Base-by-base conservation (phyloP, 23 tunicate species). In the Trididemnum miniatum region DNA sequence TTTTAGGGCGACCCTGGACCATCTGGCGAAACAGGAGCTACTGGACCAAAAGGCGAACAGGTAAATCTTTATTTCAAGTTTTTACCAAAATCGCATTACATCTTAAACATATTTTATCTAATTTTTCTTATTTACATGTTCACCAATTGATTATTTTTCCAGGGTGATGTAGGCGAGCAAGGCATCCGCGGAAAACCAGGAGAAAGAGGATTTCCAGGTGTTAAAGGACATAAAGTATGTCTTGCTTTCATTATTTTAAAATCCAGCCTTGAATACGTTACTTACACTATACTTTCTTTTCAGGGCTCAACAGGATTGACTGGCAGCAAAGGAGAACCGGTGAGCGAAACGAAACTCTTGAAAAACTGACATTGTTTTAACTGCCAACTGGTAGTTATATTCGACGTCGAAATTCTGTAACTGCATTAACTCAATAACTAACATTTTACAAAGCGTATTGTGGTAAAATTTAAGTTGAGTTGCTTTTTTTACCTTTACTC, bases 141-240 rank as follows among this genome's bases (percentile, higher is more conserved):
- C n/a, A n/a, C n/a, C n/a, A n/a, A n/a, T n/a, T 44, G 15, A 7
- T 44, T 44, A 15, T 44, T 57, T 37, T 72, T 15, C 12, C 33
- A 91, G 97, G 97, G 97, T 22, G 80, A 86, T n/a, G 57, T 36
- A 0, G 97, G 97, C 0, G 90, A 85, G 15, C 84, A 57, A 52
- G 97, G 97, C 35, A 60, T 82, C 0, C 90, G 82, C 31, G 97
- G 97, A 26, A 73, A 40, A 71, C 90, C 89, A 0, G 97, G 97
- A 20, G 87, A 81, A 65, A 35, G 83, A 33, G 97, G 97, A 26
- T 63, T 81, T 31, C 97, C 90, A 0, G 97, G 97, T 67, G 28
- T 65, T 37, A 91, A 91, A 85, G 97, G 97, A 51, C 97, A 91
- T 87, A 91, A 85, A 72, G 97, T 91, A 74, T 33, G 52, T n/a